Evolutionary conservation across 2,888 invertebrate species (phyloP).

Genomic region (Andricus curvator): DNA sequence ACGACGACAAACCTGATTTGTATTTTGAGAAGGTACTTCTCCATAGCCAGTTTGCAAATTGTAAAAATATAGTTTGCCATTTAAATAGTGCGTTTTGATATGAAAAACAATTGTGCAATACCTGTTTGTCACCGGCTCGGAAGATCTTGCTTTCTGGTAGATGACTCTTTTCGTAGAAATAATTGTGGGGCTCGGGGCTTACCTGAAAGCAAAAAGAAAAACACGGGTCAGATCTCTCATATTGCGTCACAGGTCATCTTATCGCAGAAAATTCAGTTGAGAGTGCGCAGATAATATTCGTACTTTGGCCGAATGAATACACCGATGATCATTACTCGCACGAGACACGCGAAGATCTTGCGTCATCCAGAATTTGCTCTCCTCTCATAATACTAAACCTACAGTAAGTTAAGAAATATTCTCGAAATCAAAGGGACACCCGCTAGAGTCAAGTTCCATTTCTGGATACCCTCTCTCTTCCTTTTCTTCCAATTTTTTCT

Average conservation of each 20-base stretch:
- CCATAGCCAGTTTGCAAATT: not conserved
- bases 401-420: not conserved
- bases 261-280: conserved; percentile 27
- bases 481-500: not conserved
- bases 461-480: not conserved
- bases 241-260: conserved; percentile 15
- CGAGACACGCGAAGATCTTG: conserved; percentile 17
- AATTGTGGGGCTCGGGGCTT: conserved; percentile 13
- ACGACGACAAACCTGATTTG: conserved; percentile 3
- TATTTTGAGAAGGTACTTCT: not conserved
- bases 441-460: not conserved
- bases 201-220: conserved; percentile 47
- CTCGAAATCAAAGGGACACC: not conserved
- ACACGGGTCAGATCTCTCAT: not conserved
- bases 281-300: conserved; percentile 43
- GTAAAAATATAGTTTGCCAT: not conserved
- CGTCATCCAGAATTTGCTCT: not conserved
- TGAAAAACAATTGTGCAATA: not conserved
- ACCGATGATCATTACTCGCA: conserved; percentile 6
- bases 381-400: not conserved
- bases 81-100: too few relatives aligned
- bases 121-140: not conserved
- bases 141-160: not conserved
- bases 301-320: conserved; percentile 41
- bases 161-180: conserved; percentile 1